These are phyloP conservation scores for Rhinoderma darwinii DNA, from an alignment of 2,113 vertebrate species.

Conservation along the genomic window DNA sequence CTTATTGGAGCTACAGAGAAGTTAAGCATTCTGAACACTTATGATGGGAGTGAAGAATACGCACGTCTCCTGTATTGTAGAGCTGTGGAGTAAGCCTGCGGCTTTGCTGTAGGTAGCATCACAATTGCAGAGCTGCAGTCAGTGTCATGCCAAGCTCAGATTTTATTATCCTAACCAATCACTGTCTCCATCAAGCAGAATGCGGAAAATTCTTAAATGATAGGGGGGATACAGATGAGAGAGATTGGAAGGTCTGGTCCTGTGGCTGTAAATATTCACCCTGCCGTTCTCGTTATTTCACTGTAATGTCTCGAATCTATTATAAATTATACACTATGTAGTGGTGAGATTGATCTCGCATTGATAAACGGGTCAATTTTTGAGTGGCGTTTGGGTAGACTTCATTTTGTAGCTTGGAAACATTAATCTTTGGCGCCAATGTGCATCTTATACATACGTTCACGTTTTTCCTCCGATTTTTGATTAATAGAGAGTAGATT, in stretches of 20 bases:
- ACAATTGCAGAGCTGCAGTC: constrained; percentile 23
- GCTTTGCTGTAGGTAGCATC: constrained; percentile 6
- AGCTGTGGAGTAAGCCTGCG: neutral
- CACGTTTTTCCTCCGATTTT: neutral
- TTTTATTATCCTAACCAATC: constrained; percentile 47
- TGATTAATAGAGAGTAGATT: constrained; percentile 54
- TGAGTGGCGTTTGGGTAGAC: constrained; percentile 19
- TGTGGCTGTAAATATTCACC: constrained; percentile 22
- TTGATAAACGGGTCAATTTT: constrained; percentile 26
- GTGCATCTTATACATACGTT: constrained; percentile 13
- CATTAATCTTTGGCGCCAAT: constrained; percentile 42
- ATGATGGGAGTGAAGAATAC: neutral
- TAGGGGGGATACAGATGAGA: neutral
- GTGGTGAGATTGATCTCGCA: constrained; percentile 39
- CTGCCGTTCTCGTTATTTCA: neutral
- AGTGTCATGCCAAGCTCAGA: constrained; percentile 11
- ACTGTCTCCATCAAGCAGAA: constrained; percentile 9
- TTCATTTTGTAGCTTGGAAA: constrained; percentile 13
- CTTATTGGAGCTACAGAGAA: neutral
- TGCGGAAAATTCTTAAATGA: constrained; percentile 18
- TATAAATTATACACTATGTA: constrained; percentile 33
- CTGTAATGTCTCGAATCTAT: constrained; percentile 37
- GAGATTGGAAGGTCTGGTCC: neutral
- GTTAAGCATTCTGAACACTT: neutral
- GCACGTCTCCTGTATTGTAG: neutral